phyloP scores from a whole-genome alignment of 2,888 invertebrate species.

The Meiosimyza decipiens region DNA sequence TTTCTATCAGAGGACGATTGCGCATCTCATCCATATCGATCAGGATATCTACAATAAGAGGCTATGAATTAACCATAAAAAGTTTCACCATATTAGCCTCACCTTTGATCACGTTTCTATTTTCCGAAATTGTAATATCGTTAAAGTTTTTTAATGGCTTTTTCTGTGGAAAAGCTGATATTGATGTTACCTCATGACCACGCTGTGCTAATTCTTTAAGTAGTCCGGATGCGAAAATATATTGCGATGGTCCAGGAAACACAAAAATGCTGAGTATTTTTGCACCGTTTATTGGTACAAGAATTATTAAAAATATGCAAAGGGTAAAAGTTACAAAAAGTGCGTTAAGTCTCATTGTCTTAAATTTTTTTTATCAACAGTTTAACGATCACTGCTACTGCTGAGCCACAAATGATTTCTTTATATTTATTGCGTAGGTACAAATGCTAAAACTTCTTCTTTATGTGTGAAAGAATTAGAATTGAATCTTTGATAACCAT shows the following conservation, averaged over 20 bases:
- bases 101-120: too few species aligned
- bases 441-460: too few species aligned
- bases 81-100: neutral
- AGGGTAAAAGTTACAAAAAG: too few species aligned
- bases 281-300: constrained; percentile 36
- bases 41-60: neutral
- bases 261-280: constrained; percentile 54
- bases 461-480: too few species aligned
- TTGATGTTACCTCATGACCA: constrained; percentile 64
- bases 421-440: too few species aligned
- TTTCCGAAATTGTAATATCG: constrained; percentile 46
- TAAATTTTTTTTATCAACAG: too few species aligned
- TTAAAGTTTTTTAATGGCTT: constrained; percentile 52
- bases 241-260: constrained; percentile 57
- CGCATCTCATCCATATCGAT: constrained; percentile 27
- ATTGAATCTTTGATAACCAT: too few species aligned
- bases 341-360: too few species aligned
- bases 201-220: constrained; percentile 53
- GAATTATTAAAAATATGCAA: too few species aligned
- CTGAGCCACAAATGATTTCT: too few species aligned
- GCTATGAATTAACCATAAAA: neutral
- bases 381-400: too few species aligned
- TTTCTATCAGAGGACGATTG: neutral
- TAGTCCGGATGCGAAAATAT: constrained; percentile 57
- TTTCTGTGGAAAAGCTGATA: constrained; percentile 57